Evolutionary conservation across 2,797 vertebrate species (phyloP).

Genomic region (Diglossa cyanea): DNA sequence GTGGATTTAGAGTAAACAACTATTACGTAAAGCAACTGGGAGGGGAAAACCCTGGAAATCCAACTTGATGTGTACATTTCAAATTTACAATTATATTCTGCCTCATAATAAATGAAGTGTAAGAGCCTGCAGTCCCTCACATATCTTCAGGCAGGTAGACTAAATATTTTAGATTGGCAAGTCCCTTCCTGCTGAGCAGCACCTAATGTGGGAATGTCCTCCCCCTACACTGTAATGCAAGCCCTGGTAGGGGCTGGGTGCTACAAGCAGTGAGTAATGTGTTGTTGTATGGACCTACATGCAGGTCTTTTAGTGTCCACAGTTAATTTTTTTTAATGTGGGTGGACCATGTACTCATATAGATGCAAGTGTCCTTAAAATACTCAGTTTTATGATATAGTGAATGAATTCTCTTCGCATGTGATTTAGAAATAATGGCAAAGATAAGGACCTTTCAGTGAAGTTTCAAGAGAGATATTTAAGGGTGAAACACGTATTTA

Average conservation of each 20-base stretch:
- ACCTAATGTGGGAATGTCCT: neutral
- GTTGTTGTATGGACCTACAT: neutral
- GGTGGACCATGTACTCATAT: neutral
- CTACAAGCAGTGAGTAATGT: neutral
- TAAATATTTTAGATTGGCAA: slow-evolving; percentile 16
- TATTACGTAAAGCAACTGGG: neutral
- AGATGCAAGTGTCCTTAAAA: neutral
- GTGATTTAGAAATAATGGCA: neutral
- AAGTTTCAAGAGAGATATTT: neutral
- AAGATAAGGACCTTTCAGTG: neutral
- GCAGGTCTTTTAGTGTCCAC: neutral
- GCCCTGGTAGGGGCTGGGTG: neutral
- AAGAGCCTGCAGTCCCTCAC: neutral
- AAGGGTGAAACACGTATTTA: neutral
- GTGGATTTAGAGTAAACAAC: neutral
- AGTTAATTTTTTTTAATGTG: neutral
- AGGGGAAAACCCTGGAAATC: neutral
- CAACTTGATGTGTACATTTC: neutral
- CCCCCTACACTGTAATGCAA: neutral
- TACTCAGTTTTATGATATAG: neutral
- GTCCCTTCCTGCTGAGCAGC: neutral
- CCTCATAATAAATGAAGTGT: neutral
- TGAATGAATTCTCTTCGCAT: neutral
- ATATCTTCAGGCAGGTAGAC: slow-evolving; percentile 3
- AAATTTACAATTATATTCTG: neutral